Conservation (phyloP, 2,113 vertebrate species). For the Maccullochella peelii region DNA sequence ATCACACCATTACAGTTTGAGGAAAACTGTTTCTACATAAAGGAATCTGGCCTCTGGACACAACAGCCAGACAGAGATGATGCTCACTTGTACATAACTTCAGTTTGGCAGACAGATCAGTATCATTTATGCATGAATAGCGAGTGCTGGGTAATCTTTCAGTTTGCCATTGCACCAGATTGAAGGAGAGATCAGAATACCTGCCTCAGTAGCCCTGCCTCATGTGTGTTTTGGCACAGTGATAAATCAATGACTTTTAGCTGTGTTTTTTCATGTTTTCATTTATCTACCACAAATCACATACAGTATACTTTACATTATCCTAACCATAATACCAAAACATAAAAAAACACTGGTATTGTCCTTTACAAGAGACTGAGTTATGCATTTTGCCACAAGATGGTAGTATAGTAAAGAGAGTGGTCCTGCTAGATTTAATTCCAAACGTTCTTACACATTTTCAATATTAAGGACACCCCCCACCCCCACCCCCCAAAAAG, state of each 20-base stretch:
- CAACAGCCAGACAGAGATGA: slow-evolving; percentile 36
- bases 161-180: neutral
- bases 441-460: neutral
- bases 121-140: slow-evolving; percentile 9
- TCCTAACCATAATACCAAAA: slow-evolving; percentile 1
- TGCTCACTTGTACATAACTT: slow-evolving; percentile 38
- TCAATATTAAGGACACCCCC: neutral
- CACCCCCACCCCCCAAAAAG: neutral
- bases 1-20: slow-evolving; percentile 55
- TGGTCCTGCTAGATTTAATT: neutral
- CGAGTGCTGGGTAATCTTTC: neutral
- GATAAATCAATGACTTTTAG: slow-evolving; percentile 19
- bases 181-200: neutral
- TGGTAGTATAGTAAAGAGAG: slow-evolving; percentile 55
- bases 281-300: slow-evolving; percentile 51
- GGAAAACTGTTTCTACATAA: slow-evolving; percentile 65
- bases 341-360: slow-evolving; percentile 1
- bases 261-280: slow-evolving; percentile 25
- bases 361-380: slow-evolving; percentile 17
- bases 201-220: slow-evolving; percentile 10
- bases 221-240: slow-evolving; percentile 44
- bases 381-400: slow-evolving; percentile 52
- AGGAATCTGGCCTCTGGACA: slow-evolving; percentile 40
- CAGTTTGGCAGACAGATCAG: slow-evolving; percentile 25
- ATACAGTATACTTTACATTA: slow-evolving; percentile 35